phyloP scores from a whole-genome alignment of 2,113 vertebrate genomes.

The Geococcyx californianus region DNA sequence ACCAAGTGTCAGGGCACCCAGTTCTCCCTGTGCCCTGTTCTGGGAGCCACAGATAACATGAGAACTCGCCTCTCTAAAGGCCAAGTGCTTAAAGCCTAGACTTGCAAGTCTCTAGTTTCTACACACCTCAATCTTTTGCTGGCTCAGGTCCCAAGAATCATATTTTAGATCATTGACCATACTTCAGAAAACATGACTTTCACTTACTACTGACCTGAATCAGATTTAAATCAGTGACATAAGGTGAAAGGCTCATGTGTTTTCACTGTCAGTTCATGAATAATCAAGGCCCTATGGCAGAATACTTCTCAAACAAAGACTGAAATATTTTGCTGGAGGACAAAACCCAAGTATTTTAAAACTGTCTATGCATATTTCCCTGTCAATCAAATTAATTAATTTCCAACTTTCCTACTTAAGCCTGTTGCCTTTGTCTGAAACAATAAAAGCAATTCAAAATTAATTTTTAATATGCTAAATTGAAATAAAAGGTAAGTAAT shows the following conservation, averaged over 20 bases:
- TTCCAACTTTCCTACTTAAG: neutral
- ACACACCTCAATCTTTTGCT: neutral
- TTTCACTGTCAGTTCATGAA: neutral
- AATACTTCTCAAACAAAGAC: neutral
- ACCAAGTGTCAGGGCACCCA: neutral
- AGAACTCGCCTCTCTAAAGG: neutral
- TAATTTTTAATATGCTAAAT: neutral
- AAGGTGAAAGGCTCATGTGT: neutral
- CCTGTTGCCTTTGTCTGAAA: neutral
- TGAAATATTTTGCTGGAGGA: neutral
- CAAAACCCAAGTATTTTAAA: neutral
- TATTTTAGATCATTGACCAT: neutral
- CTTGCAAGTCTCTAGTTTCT: neutral
- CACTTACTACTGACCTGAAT: neutral
- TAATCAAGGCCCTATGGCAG: neutral
- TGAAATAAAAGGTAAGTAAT: neutral
- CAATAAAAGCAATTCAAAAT: neutral
- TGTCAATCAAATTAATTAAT: constrained; percentile 37
- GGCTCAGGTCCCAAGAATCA: neutral
- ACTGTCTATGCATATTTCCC: neutral
- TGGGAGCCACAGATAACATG: neutral
- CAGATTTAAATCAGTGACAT: neutral
- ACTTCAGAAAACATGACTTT: neutral
- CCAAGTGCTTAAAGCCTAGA: neutral
- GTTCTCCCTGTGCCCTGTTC: neutral